Conservation (phyloP, 64 coral and sea anemone species). For the Cladopsammia gracilis region DNA sequence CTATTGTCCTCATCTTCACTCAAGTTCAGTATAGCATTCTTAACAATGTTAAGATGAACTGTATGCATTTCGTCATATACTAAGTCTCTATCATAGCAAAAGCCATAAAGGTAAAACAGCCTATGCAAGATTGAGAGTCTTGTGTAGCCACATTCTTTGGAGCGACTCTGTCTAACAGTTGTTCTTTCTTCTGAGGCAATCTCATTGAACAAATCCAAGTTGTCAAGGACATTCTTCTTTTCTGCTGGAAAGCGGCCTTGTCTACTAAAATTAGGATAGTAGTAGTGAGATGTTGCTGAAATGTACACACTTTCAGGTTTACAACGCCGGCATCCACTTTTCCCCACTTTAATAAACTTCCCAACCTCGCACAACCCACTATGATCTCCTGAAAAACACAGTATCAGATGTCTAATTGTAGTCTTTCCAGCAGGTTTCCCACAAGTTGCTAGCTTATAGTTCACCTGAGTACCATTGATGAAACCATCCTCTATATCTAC, state of each 20-base stretch:
- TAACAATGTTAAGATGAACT: conserved; percentile 49
- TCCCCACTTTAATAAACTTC: conserved; percentile 38
- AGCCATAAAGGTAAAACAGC: conserved; percentile 21
- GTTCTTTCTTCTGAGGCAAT: conserved; percentile 34
- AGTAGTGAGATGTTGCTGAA: conserved; percentile 24
- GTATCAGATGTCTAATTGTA: conserved; percentile 39
- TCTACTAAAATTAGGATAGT: conserved; percentile 25
- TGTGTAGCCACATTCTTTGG: conserved; percentile 39
- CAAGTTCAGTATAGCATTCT: conserved; percentile 18
- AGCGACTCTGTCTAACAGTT: background rate
- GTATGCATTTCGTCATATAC: too few species aligned
- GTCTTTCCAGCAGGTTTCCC: background rate
- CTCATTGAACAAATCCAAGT: conserved; percentile 33
- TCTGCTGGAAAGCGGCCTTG: conserved; percentile 39
- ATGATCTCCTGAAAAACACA: conserved; percentile 54
- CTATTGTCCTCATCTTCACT: conserved; percentile 4
- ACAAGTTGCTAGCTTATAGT: background rate
- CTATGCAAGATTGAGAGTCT: conserved; percentile 12
- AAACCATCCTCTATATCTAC: too few species aligned
- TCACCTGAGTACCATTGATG: too few species aligned
- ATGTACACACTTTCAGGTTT: conserved; percentile 37
- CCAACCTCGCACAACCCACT: conserved; percentile 44
- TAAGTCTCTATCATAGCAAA: conserved; percentile 26
- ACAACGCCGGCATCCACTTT: conserved; percentile 21
- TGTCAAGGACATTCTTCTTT: conserved; percentile 36